Evolutionary conservation across 2,797 vertebrate genomes (phyloP), one percentile per base, ranked within the genome.

Genomic region (Phoeniculus purpureus): DNA sequence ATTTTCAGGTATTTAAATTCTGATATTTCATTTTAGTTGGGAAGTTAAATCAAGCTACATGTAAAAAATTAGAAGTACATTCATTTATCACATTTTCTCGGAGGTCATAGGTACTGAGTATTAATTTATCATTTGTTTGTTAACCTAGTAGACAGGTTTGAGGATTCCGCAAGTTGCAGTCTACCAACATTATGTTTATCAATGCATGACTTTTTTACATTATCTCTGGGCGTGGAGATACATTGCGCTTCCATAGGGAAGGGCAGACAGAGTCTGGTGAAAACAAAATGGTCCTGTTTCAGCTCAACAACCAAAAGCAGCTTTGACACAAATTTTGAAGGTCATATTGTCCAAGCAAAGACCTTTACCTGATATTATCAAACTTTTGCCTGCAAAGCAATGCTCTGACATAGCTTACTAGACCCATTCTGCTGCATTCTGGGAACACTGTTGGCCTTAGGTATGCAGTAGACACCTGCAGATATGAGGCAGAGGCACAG

Each of bases 391-490:
- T 22, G 21, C 22, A 48, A 21, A 21, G 19, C 21, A 22, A 48
- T 21, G 22, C 18, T 65, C 20, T 85, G 29, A 31, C 27, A 55
- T 6, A 64, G 15, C 4, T 79, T 59, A 61, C 31, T 9, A 70
- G n/a, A 66, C 7, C 3, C 70, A 5, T 66, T 81, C 20, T 88
- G 29, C 14, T 75, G 68, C 7, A 18, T 79, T 79, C 52, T 66
- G 31, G 26, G 16, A 64, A 40, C 20, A 3, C 10, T 60, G 1
- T 34, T 79, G 16, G 15, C 61, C 27, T 54, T 0, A 0, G 14
- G 34, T 50, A 15, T 17, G 18, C 21, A 87, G 6, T 21, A 70
- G 51, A 86, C 15, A 9, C 6, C 54, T 87, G 25, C 12, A 86
- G 26, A 54, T 54, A 17, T 2, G 2, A 15, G 13, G 10, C 16